These are phyloP conservation scores for Fopius arisanus DNA, from an alignment of 1,140 invertebrate genomes.

Conservation along the genomic window DNA sequence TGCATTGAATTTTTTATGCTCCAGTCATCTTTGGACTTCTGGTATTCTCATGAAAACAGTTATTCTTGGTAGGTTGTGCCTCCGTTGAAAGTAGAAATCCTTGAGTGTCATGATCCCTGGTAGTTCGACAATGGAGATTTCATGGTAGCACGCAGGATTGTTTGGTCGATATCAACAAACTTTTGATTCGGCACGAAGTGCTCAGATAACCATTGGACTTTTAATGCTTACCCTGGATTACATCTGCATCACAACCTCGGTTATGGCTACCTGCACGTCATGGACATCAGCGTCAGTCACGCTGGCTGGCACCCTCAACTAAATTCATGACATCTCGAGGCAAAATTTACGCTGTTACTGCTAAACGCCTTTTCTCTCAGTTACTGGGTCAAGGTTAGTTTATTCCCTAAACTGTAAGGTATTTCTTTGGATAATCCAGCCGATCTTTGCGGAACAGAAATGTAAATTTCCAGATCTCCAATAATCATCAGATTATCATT, in stretches of 20 bases:
- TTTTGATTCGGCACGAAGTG: slow-evolving; percentile 7
- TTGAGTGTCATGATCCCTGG: not conserved
- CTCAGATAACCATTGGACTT: not conserved
- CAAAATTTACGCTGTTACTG: not conserved
- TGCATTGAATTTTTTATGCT: not conserved
- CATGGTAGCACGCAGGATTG: not conserved
- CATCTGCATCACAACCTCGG: not conserved
- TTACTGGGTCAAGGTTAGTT: not conserved
- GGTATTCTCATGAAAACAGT: not conserved
- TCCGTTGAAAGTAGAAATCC: not conserved
- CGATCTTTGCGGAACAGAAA: too few species aligned
- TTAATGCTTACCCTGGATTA: not conserved
- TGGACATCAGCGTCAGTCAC: slow-evolving; percentile 23
- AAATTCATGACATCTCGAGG: slow-evolving; percentile 15
- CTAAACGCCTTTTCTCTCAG: not conserved
- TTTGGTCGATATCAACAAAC: slow-evolving; percentile 31
- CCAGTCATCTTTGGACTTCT: not conserved
- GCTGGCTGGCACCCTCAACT: slow-evolving; percentile 15
- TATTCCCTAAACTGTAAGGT: too few species aligned
- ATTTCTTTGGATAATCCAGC: too few species aligned
- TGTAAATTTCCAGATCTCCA: too few species aligned
- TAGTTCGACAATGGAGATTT: not conserved
- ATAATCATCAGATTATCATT: too few species aligned
- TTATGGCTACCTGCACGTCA: slow-evolving; percentile 24
- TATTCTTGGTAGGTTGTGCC: not conserved